Conservation (phyloP, 2,797 vertebrate species). For the Melanotaenia boesemani region DNA sequence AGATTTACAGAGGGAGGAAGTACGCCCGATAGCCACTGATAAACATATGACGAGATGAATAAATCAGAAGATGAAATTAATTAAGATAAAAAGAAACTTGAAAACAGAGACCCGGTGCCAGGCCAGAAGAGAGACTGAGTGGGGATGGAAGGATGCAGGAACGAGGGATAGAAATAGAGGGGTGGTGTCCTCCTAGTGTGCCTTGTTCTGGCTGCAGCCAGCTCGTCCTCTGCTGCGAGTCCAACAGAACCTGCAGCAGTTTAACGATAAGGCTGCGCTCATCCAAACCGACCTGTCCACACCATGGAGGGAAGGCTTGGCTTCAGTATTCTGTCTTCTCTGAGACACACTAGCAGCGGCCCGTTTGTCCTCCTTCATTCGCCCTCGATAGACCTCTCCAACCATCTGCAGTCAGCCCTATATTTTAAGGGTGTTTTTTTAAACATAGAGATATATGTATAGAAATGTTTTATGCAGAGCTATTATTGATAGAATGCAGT, state of each 20-base stretch:
- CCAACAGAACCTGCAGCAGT: conserved; percentile 24
- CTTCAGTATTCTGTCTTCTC: not conserved
- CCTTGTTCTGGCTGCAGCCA: conserved; percentile 21
- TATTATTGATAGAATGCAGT: conserved; percentile 88
- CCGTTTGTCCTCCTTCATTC: conserved; percentile 16
- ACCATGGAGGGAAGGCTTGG: conserved; percentile 5
- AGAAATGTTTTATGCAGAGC: conserved; percentile 89
- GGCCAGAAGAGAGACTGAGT: conserved; percentile 89
- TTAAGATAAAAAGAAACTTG: conserved; percentile 60
- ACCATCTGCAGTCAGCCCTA: conserved; percentile 82
- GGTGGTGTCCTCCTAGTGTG: conserved; percentile 54
- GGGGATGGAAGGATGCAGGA: conserved; percentile 76
- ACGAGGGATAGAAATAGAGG: conserved; percentile 45
- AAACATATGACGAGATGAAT: conserved; percentile 65
- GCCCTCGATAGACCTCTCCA: conserved; percentile 62
- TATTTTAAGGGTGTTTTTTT: conserved; percentile 82
- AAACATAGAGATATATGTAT: conserved; percentile 87
- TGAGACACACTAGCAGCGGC: conserved; percentile 44
- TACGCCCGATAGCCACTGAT: conserved; percentile 57
- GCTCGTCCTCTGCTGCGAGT: conserved; percentile 25
- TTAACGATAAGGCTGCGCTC: conserved; percentile 31
- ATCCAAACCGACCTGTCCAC: conserved; percentile 35
- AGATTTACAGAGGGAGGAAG: conserved; percentile 67
- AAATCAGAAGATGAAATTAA: conserved; percentile 73
- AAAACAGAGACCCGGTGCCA: conserved; percentile 85